Evolutionary conservation across 2,888 invertebrate species (phyloP).

Genomic region (Tuberolachnus salignus): DNA sequence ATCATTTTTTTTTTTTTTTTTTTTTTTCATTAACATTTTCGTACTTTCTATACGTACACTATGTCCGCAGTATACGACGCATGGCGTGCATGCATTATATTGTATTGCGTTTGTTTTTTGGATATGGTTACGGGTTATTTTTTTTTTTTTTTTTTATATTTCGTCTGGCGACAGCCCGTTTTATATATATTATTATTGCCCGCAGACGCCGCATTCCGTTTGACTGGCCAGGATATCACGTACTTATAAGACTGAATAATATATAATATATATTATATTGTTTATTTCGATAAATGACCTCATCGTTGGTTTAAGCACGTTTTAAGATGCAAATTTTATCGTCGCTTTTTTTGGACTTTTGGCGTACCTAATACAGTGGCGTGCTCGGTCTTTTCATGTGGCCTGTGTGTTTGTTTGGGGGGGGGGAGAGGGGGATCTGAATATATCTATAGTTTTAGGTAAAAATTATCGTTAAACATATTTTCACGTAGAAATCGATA

Average conservation of each 20-base stretch:
- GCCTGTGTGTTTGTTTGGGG: too few relatives aligned
- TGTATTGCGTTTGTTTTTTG: too few relatives aligned
- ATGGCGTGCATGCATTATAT: neutral
- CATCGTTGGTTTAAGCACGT: conserved; percentile 21
- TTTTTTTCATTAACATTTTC: too few relatives aligned
- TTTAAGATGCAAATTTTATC: conserved; percentile 27
- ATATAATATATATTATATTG: neutral
- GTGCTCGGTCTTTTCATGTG: too few relatives aligned
- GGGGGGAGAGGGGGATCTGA: too few relatives aligned
- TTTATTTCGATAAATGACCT: conserved; percentile 50
- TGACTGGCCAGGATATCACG: conserved; percentile 46
- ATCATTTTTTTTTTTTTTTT: too few relatives aligned
- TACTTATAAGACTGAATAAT: conserved; percentile 20
- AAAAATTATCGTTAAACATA: too few relatives aligned
- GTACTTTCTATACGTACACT: neutral
- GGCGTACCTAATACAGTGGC: too few relatives aligned
- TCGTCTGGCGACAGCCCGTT: conserved; percentile 22
- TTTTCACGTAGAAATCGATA: too few relatives aligned
- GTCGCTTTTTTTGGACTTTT: neutral
- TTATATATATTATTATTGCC: too few relatives aligned
- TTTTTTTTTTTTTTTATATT: conserved; percentile 30
- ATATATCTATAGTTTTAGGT: too few relatives aligned
- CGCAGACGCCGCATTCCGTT: conserved; percentile 31
- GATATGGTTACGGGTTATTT: neutral
- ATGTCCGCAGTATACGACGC: neutral